phyloP scores from a whole-genome alignment of 2,797 vertebrate species.

The Pelochelys cantorii region DNA sequence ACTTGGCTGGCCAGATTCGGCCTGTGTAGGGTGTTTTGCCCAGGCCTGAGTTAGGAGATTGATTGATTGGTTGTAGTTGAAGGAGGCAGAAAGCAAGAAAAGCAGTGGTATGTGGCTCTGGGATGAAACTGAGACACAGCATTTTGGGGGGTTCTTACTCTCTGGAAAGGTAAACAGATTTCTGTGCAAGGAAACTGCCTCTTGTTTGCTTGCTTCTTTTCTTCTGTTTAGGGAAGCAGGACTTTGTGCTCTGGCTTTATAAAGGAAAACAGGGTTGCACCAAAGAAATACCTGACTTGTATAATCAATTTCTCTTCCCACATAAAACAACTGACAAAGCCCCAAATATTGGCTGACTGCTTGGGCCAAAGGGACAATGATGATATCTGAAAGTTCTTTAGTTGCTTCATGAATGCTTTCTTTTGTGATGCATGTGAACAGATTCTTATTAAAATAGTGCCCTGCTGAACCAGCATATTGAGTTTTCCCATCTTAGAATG shows the following conservation, averaged over 20 bases:
- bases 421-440: not conserved
- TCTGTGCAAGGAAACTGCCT: not conserved
- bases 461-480: not conserved
- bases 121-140: not conserved
- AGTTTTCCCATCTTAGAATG: not conserved
- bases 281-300: not conserved
- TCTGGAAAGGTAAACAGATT: not conserved
- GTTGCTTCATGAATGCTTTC: not conserved
- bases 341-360: not conserved
- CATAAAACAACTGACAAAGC: not conserved
- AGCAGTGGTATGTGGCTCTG: not conserved
- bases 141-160: not conserved
- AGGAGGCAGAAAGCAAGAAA: not conserved
- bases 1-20: no score
- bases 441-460: not conserved
- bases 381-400: not conserved
- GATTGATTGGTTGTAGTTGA: not conserved
- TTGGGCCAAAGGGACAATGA: not conserved
- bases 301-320: not conserved
- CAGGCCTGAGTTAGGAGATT: no score
- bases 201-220: not conserved
- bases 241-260: not conserved
- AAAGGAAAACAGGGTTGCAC: not conserved
- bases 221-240: not conserved
- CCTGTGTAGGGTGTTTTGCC: no score